These are phyloP conservation scores for Dreissena rostriformis DNA, from an alignment of 1,140 invertebrate species.

Conservation along the genomic window DNA sequence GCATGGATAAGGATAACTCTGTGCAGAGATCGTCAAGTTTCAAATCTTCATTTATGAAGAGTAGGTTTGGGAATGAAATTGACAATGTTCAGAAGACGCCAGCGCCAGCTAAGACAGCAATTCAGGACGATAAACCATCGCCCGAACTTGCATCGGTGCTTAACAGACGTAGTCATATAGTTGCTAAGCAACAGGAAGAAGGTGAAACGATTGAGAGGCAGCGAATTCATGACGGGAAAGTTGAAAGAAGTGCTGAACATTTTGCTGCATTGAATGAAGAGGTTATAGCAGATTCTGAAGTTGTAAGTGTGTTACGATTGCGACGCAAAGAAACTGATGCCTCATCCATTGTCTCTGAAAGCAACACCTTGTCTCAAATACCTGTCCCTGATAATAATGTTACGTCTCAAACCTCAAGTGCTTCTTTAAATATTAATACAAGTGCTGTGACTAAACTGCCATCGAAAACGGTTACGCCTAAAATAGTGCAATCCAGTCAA, in stretches of 20 bases:
- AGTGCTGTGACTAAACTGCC: background rate
- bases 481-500: too few relatives aligned
- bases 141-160: constrained; percentile 63
- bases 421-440: background rate
- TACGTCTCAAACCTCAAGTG: background rate
- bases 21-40: constrained; percentile 67
- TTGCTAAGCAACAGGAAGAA: constrained; percentile 60
- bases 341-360: constrained; percentile 21
- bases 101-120: constrained; percentile 21
- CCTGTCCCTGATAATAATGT: background rate
- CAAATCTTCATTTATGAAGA: constrained; percentile 65
- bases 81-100: constrained; percentile 45
- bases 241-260: constrained; percentile 55
- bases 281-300: constrained; percentile 62
- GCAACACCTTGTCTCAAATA: constrained; percentile 38
- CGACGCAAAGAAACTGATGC: constrained; percentile 62
- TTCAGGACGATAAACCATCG: constrained; percentile 59
- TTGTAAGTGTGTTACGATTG: constrained; percentile 55
- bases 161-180: constrained; percentile 61
- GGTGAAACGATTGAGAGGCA: constrained; percentile 57
- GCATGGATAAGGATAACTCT: constrained; percentile 41
- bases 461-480: constrained; percentile 28
- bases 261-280: constrained; percentile 57
- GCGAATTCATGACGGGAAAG: constrained; percentile 59
- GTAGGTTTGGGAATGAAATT: constrained; percentile 58